Evolutionary conservation across 2,888 invertebrate genomes (phyloP).

Genomic region (Drosophila basisetae): DNA sequence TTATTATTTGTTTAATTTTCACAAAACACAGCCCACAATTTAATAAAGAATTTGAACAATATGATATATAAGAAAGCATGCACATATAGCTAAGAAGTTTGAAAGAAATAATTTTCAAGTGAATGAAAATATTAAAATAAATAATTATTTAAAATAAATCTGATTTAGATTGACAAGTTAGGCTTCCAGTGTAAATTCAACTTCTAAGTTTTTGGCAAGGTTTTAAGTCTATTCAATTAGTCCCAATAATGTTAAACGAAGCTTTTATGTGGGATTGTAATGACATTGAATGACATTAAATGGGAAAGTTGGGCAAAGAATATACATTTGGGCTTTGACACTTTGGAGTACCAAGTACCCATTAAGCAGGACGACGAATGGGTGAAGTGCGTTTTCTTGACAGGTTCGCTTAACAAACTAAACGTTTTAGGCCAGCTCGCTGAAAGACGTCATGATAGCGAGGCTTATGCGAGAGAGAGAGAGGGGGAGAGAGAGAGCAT

Average conservation of each 20-base stretch:
- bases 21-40: not conserved
- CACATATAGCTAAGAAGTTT: not conserved
- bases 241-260: conserved; percentile 13
- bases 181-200: not conserved
- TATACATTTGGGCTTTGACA: conserved; percentile 15
- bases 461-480: not conserved
- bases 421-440: conserved; percentile 39
- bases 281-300: conserved; percentile 30
- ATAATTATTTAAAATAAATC: not conserved
- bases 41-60: not conserved
- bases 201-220: not conserved
- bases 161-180: not conserved
- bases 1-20: not conserved
- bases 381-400: conserved; percentile 31
- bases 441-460: conserved; percentile 13
- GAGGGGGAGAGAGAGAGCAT: conserved; percentile 1
- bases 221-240: conserved; percentile 23
- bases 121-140: not conserved
- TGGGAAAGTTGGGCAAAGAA: conserved; percentile 21
- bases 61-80: not conserved
- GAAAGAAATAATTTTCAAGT: not conserved
- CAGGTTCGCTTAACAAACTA: conserved; percentile 39
- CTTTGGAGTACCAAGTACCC: conserved; percentile 24
- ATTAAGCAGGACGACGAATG: conserved; percentile 33
- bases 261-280: conserved; percentile 16